phyloP scores from a whole-genome alignment of 23 tunicate species.

The Trididemnum clinides region DNA sequence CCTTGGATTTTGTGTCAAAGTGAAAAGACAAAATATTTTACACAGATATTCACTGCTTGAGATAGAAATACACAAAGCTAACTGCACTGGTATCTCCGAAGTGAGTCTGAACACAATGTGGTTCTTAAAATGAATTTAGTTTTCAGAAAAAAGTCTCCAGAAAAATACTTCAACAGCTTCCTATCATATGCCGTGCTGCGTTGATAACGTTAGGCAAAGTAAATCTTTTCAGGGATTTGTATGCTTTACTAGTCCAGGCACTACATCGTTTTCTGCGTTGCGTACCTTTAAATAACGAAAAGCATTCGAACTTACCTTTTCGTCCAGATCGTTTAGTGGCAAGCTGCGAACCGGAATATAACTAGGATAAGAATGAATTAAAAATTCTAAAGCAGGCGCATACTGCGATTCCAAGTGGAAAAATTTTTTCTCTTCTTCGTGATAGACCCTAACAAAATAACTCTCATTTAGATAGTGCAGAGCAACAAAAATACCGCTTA shows the following conservation, averaged over 20 bases:
- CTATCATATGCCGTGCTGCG: too few relatives aligned
- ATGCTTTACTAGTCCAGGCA: not conserved
- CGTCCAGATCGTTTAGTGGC: conserved; percentile 62
- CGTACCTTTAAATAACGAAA: not conserved
- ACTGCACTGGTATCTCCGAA: too few relatives aligned
- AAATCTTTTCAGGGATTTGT: too few relatives aligned
- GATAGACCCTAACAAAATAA: conserved; percentile 62
- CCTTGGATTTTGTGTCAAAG: too few relatives aligned
- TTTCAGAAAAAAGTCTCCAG: too few relatives aligned
- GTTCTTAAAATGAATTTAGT: too few relatives aligned
- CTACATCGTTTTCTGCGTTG: not conserved
- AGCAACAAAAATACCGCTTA: not conserved
- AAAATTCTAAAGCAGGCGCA: conserved; percentile 63
- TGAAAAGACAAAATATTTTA: not conserved
- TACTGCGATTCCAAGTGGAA: conserved; percentile 52
- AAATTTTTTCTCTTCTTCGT: conserved; percentile 75
- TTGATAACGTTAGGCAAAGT: too few relatives aligned
- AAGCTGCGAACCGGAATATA: conserved; percentile 60
- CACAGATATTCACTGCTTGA: not conserved
- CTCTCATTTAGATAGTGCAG: not conserved
- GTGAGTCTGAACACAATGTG: too few relatives aligned
- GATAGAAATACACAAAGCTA: not conserved
- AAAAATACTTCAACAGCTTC: too few relatives aligned
- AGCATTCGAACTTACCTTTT: conserved; percentile 44
- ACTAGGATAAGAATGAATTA: conserved; percentile 64